phyloP scores from a whole-genome alignment of 2,888 invertebrate species.

The Protophormia terraenovae region DNA sequence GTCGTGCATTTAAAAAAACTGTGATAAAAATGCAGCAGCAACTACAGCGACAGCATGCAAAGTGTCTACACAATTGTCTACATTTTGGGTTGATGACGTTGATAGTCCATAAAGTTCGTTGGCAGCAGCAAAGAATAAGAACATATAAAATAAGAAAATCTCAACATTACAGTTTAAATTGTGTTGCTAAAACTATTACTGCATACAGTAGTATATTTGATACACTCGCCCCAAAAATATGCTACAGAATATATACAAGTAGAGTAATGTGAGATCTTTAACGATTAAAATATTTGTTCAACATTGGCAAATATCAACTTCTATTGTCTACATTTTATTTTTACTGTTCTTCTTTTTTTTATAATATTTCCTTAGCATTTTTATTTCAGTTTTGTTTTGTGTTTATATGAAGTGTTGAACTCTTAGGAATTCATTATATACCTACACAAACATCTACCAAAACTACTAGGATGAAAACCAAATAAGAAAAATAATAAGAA shows the following conservation, averaged over 20 bases:
- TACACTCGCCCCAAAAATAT: neutral
- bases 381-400: constrained; percentile 5
- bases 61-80: constrained; percentile 49
- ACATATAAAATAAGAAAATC: neutral
- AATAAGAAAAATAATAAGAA: constrained; percentile 1
- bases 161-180: constrained; percentile 13
- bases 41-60: constrained; percentile 39
- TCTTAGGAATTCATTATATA: neutral
- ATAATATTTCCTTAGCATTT: neutral
- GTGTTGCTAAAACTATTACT: neutral
- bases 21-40: constrained; percentile 29
- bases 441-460: neutral
- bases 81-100: constrained; percentile 40
- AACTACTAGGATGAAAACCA: neutral
- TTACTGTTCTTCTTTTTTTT: neutral
- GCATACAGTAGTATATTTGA: neutral
- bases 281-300: constrained; percentile 30
- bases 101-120: constrained; percentile 57
- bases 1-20: constrained; percentile 48
- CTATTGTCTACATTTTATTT: constrained; percentile 44
- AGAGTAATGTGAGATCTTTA: constrained; percentile 31
- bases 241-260: neutral
- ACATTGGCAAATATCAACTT: constrained; percentile 6
- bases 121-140: constrained; percentile 39
- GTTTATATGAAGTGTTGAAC: constrained; percentile 9